These are phyloP conservation scores for Zaprionus africanus DNA, from an alignment of 1,140 invertebrate genomes.

Conservation along the genomic window DNA sequence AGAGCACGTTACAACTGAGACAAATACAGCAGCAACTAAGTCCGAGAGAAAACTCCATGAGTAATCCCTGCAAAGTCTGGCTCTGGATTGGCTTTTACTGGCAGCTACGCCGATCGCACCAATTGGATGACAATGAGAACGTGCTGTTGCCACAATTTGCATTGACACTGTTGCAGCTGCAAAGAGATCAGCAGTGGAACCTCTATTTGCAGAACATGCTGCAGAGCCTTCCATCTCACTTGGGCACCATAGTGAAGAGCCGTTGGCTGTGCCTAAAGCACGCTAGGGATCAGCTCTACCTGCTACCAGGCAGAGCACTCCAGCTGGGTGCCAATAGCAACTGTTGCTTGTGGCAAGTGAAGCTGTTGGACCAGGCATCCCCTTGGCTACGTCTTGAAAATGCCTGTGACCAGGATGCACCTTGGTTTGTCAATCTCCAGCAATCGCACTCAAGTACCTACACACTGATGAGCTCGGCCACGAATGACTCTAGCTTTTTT, in stretches of 20 bases:
- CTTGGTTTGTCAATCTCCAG: conserved; percentile 44
- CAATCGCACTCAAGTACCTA: neutral
- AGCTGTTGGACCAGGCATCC: neutral
- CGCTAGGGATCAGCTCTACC: conserved; percentile 39
- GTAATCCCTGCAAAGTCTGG: conserved; percentile 33
- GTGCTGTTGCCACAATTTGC: conserved; percentile 48
- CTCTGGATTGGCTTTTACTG: conserved; percentile 63
- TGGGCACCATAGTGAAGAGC: conserved; percentile 35
- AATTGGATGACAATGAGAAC: neutral
- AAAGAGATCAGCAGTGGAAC: neutral
- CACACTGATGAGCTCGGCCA: conserved; percentile 21
- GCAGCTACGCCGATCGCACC: conserved; percentile 16
- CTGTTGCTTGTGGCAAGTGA: conserved; percentile 56
- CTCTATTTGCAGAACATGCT: conserved; percentile 54
- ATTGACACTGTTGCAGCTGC: conserved; percentile 26
- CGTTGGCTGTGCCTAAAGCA: conserved; percentile 54
- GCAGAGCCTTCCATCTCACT: conserved; percentile 43
- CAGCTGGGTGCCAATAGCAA: conserved; percentile 52
- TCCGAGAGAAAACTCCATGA: conserved; percentile 22
- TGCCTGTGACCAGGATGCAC: conserved; percentile 28
- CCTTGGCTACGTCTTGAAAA: conserved; percentile 47
- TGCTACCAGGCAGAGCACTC: conserved; percentile 13
- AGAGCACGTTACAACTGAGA: neutral
- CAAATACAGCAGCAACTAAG: conserved; percentile 34
- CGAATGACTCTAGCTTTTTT: conserved; percentile 1